Evolutionary conservation across 2,797 vertebrate species (phyloP).

Genomic region (Peromyscus melanophrys): DNA sequence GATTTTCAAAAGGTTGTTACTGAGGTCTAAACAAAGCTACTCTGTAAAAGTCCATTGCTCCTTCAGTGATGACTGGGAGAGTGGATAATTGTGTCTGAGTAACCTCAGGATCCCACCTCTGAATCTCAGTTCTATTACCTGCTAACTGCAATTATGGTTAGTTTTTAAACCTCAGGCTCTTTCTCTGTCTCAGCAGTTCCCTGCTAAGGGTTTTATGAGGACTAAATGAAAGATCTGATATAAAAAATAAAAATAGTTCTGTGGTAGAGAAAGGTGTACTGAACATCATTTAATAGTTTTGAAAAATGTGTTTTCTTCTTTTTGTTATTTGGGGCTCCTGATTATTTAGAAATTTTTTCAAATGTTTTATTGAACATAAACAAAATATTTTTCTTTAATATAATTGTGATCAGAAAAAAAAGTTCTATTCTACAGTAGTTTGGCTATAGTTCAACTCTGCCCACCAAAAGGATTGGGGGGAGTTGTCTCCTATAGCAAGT

Average conservation of each 20-base stretch:
- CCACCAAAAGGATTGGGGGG: not conserved
- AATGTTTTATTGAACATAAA: slow-evolving; percentile 12
- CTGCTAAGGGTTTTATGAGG: not conserved
- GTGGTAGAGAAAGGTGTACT: not conserved
- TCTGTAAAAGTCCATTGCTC: not conserved
- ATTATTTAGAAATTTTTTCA: not conserved
- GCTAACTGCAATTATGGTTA: not conserved
- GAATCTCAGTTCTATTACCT: not conserved
- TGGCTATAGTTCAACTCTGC: not conserved
- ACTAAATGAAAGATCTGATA: not conserved
- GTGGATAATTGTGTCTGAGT: not conserved
- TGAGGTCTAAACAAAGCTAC: not conserved
- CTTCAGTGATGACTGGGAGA: not conserved
- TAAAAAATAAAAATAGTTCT: not conserved
- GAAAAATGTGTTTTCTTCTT: not conserved
- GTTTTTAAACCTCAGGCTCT: not conserved
- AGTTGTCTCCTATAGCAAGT: not conserved
- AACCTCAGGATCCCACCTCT: not conserved
- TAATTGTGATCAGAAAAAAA: not conserved
- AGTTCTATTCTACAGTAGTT: not conserved
- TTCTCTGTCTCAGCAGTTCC: not conserved
- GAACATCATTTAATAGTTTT: not conserved
- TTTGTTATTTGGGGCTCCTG: not conserved
- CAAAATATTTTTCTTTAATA: not conserved
- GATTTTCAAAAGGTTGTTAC: not conserved